A percentile compares a stretch with the other conserved stretches of the same genome.
Evolutionary conservation across 1,140 invertebrate genomes (phyloP).

Genomic region (Lanistes nyassanus): DNA sequence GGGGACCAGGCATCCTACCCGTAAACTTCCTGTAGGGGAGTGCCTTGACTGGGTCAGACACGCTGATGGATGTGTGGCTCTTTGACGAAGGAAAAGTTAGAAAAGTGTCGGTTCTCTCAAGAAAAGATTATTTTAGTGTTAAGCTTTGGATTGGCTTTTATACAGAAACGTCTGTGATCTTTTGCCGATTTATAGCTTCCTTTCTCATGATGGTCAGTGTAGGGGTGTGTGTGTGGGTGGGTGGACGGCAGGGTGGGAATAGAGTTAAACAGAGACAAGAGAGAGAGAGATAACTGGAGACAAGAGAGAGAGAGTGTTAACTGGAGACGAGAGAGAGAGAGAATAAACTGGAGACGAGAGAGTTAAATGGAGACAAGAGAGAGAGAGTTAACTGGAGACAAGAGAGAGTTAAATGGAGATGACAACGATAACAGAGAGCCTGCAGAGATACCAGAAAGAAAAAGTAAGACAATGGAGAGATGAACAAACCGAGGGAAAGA

Average conservation of each 20-base stretch:
- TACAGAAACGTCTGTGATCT: no score
- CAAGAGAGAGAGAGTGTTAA: background rate
- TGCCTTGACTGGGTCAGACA: no score
- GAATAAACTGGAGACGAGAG: background rate
- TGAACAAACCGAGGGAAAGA: background rate
- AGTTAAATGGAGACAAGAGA: no score
- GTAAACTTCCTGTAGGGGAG: no score
- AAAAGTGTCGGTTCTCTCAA: background rate
- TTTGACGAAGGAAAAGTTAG: background rate
- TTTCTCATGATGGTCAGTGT: background rate
- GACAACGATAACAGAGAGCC: background rate
- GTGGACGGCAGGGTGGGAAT: no score
- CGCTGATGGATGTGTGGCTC: no score
- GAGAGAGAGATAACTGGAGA: background rate
- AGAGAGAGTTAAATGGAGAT: background rate
- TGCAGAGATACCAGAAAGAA: background rate
- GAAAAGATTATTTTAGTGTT: no score
- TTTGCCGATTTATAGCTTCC: no score
- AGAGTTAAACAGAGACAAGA: no score
- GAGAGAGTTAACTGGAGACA: background rate
- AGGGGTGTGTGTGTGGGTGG: conserved; percentile 1
- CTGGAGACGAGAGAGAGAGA: background rate
- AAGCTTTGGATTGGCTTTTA: no score
- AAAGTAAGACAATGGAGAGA: conserved; percentile 1
- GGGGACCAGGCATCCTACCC: no score